These are phyloP conservation scores for Abramis brama DNA, from an alignment of 2,113 vertebrate species.

Conservation along the genomic window DNA sequence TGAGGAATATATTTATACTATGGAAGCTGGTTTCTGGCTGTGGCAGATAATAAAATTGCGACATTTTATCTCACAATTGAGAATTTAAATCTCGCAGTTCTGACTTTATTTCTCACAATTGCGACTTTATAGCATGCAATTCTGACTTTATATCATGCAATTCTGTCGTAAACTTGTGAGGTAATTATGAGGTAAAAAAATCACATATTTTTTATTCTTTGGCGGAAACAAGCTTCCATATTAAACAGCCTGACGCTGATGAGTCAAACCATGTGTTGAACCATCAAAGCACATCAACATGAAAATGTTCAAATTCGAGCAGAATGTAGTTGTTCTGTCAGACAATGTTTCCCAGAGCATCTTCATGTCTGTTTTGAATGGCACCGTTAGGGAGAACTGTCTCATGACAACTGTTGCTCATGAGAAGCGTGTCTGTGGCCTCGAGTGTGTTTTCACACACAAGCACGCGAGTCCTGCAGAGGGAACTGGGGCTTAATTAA, in stretches of 20 bases:
- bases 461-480: not conserved
- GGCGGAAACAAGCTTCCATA: too few relatives aligned
- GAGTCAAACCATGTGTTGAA: not conserved
- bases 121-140: too few relatives aligned
- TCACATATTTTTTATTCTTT: too few relatives aligned
- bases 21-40: too few relatives aligned
- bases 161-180: too few relatives aligned
- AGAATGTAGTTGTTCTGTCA: slow-evolving; percentile 32
- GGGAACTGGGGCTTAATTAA: slow-evolving; percentile 62
- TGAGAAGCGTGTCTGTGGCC: slow-evolving; percentile 34
- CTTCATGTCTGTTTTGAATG: not conserved
- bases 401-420: slow-evolving; percentile 7
- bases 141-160: too few relatives aligned
- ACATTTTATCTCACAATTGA: too few relatives aligned
- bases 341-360: slow-evolving; percentile 14
- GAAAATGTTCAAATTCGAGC: not conserved
- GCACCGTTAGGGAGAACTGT: not conserved
- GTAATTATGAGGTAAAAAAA: too few relatives aligned
- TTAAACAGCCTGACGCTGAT: not conserved
- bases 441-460: not conserved
- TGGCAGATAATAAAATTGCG: too few relatives aligned
- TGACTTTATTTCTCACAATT: too few relatives aligned
- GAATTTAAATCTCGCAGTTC: too few relatives aligned
- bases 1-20: not conserved
- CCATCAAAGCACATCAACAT: not conserved